Base-by-base conservation (phyloP, 2,888 invertebrate species). In the Ypsolopha sequella region DNA sequence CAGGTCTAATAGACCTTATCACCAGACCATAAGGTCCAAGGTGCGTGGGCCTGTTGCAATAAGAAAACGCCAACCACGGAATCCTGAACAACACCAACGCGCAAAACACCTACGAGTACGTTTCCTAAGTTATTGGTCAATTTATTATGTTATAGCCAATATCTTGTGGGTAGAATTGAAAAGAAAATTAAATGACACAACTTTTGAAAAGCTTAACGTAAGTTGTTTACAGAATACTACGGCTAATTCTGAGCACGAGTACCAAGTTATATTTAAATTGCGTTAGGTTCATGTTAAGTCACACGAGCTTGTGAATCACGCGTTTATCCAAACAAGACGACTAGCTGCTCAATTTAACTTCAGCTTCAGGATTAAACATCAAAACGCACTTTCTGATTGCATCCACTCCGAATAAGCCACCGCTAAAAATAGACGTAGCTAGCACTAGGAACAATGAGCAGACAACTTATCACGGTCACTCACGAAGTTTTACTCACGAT, bases 281-380 rank as follows among this genome's bases (percentile, higher is more conserved):
- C 45, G 44, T 51, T 45, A 50, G 50, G 66, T 70, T 64, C 59
- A 59, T 61, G 63, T 76, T 70, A 76, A 75, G 67, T 70, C 55
- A 56, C 57, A 50, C 39, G 39, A 33, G 49, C 11, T 36, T 50
- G 34, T 53, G 54, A 52, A 13, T 52, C 54, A 52, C 44, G 80
- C 73, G 55, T 48, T 56, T 65, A 63, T 62, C 68, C 73, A 77
- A 80, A 79, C 76, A 79, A 79, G 79, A 77, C 73, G 61, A 71
- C 59, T 61, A 63, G 58, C 58, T 60, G 63, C 71, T 70, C 60
- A 65, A 72, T 72, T 72, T 74, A 74, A 77, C 75, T 76, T 60
- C 61, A 66, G 69, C 73, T 66, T 70, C 65, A 60, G 66, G 63
- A 62, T 73, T 76, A 77, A 79, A 80, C 77, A 78, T 69, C 64